These are phyloP conservation scores for Parnassius smintheus DNA, from an alignment of 2,888 invertebrate species.

Conservation along the genomic window DNA sequence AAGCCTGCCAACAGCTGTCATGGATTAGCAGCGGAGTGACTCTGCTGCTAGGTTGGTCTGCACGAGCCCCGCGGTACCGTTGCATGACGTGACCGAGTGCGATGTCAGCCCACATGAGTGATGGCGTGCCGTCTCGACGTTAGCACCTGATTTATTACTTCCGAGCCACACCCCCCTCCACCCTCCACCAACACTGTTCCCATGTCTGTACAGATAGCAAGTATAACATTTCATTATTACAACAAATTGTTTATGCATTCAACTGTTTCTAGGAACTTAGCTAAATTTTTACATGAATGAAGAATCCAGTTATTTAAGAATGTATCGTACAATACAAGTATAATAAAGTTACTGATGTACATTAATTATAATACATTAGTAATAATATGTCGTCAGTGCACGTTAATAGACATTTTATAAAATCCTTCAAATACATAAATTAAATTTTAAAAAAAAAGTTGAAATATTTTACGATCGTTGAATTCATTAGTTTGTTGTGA, in stretches of 20 bases:
- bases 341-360: too few relatives aligned
- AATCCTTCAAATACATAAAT: too few relatives aligned
- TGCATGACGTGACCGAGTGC: constrained; percentile 62
- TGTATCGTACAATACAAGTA: too few relatives aligned
- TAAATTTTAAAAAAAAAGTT: too few relatives aligned
- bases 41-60: constrained; percentile 30
- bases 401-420: too few relatives aligned
- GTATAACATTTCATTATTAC: constrained; percentile 1
- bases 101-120: constrained; percentile 70
- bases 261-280: too few relatives aligned
- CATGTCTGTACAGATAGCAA: constrained; percentile 44
- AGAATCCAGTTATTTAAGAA: too few relatives aligned
- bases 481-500: too few relatives aligned
- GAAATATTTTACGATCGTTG: too few relatives aligned
- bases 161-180: constrained; percentile 47
- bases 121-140: constrained; percentile 77
- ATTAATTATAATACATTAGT: too few relatives aligned
- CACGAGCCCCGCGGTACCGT: constrained; percentile 42
- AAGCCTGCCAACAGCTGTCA: constrained; percentile 30
- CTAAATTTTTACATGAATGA: too few relatives aligned
- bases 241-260: background rate
- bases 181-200: constrained; percentile 16
- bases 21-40: constrained; percentile 11
- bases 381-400: too few relatives aligned
- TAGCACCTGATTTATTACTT: constrained; percentile 80